Conservation (phyloP, 1,140 invertebrate genomes). For the Drosophila subpulchrella region DNA sequence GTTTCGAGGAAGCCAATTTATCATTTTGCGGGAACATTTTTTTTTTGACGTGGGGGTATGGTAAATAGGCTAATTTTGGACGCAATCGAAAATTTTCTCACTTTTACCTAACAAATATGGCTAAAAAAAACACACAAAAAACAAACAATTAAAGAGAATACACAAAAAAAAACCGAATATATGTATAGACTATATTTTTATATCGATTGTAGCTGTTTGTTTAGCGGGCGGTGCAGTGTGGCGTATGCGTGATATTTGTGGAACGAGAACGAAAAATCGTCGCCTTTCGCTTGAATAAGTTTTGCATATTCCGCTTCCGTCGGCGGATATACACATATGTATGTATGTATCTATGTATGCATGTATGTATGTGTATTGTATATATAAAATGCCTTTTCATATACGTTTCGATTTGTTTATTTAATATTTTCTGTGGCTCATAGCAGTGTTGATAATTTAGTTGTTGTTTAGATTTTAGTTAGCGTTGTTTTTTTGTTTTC, state of each 20-base stretch:
- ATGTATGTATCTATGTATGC: constrained; percentile 2
- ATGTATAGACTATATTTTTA: constrained; percentile 23
- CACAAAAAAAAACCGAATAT: constrained; percentile 17
- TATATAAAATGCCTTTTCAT: constrained; percentile 19
- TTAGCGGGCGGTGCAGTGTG: constrained; percentile 44
- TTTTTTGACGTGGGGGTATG: background rate
- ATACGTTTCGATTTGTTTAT: constrained; percentile 26
- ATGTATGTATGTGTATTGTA: constrained; percentile 6
- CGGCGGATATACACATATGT: constrained; percentile 12
- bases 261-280: constrained; percentile 28
- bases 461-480: constrained; percentile 32
- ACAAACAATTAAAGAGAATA: constrained; percentile 46
- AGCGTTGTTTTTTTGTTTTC: constrained; percentile 6
- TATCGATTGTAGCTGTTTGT: constrained; percentile 13
- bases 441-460: constrained; percentile 60
- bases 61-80: constrained; percentile 42
- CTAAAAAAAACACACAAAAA: constrained; percentile 1
- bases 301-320: constrained; percentile 33
- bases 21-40: background rate
- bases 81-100: constrained; percentile 43
- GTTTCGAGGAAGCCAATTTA: constrained; percentile 34
- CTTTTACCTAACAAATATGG: constrained; percentile 23
- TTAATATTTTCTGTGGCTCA: constrained; percentile 44
- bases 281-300: constrained; percentile 45
- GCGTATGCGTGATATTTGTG: constrained; percentile 64